Conservation (phyloP, 1,140 invertebrate genomes). For the Lucilia sericata region DNA sequence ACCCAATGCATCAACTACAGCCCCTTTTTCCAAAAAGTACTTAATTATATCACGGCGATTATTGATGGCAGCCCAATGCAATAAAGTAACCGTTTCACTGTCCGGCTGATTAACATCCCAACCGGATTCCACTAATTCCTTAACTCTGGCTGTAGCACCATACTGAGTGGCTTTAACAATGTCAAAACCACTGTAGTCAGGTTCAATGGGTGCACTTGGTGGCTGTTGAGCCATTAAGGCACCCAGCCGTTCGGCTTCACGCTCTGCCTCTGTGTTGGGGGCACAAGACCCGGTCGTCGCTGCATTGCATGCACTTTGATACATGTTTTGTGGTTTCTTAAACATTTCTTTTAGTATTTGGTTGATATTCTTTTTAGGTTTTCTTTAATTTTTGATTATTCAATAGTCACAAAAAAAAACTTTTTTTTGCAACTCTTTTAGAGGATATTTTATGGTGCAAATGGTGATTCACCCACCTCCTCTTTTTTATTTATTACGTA, state of each 20-base stretch:
- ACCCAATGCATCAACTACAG: slow-evolving; percentile 92
- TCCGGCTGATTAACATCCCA: slow-evolving; percentile 92
- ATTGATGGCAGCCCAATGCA: slow-evolving; percentile 99
- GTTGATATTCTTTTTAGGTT: background rate
- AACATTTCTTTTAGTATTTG: background rate
- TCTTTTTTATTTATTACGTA: slow-evolving; percentile 36
- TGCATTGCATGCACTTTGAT: slow-evolving; percentile 76
- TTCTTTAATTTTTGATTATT: background rate
- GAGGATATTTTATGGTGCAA: slow-evolving; percentile 14
- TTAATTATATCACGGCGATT: slow-evolving; percentile 93
- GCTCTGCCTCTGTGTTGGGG: slow-evolving; percentile 69
- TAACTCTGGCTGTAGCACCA: slow-evolving; percentile 85
- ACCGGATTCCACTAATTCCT: slow-evolving; percentile 88
- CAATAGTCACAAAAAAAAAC: slow-evolving; percentile 10
- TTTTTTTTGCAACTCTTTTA: background rate
- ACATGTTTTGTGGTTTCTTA: slow-evolving; percentile 68
- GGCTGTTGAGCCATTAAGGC: slow-evolving; percentile 71
- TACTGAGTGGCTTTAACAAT: slow-evolving; percentile 96
- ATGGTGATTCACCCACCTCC: slow-evolving; percentile 40
- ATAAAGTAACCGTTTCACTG: slow-evolving; percentile 91
- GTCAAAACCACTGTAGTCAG: slow-evolving; percentile 88
- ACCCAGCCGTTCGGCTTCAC: slow-evolving; percentile 69
- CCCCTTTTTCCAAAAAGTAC: slow-evolving; percentile 88
- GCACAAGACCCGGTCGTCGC: slow-evolving; percentile 70
- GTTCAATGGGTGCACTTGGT: slow-evolving; percentile 72